These are phyloP conservation scores for Poeciliopsis infans DNA, from an alignment of 2,797 vertebrate genomes.

Conservation along the genomic window DNA sequence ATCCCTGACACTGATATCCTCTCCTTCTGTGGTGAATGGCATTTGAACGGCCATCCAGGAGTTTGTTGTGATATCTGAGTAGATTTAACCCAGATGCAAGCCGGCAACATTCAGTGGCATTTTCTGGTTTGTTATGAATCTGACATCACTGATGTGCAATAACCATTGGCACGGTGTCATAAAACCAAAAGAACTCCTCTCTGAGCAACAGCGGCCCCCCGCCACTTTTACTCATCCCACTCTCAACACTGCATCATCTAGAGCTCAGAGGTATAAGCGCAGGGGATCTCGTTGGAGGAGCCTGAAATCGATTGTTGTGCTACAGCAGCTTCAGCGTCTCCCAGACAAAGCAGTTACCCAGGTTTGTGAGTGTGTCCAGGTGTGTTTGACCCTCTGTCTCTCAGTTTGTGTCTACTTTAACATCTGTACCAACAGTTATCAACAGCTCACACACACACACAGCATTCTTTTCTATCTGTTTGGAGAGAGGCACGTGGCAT, in stretches of 20 bases:
- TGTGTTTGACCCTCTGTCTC: conserved; percentile 38
- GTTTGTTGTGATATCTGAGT: conserved; percentile 3
- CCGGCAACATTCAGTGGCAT: conserved; percentile 39
- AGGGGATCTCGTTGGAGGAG: conserved; percentile 70
- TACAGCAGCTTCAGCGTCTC: conserved; percentile 44
- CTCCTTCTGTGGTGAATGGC: conserved; percentile 49
- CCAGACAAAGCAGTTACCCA: conserved; percentile 36
- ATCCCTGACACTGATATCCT: conserved; percentile 64
- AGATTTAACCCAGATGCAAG: conserved; percentile 19
- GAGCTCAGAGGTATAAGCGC: conserved; percentile 64
- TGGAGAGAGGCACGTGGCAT: conserved; percentile 55
- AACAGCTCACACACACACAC: conserved; percentile 54
- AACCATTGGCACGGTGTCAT: conserved; percentile 77
- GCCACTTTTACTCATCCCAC: conserved; percentile 30
- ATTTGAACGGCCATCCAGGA: conserved; percentile 15
- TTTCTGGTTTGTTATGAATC: conserved; percentile 60
- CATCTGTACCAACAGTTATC: conserved; percentile 72
- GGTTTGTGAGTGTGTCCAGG: conserved; percentile 28
- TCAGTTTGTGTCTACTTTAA: conserved; percentile 61
- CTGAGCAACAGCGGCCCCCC: conserved; percentile 1
- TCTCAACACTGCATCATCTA: conserved; percentile 66
- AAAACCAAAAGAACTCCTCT: conserved; percentile 24
- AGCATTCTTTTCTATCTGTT: conserved; percentile 35
- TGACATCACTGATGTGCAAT: conserved; percentile 81
- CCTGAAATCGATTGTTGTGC: conserved; percentile 73